Evolutionary conservation across 2,113 vertebrate species (phyloP).

Genomic region (Malurus alboscapulatus): DNA sequence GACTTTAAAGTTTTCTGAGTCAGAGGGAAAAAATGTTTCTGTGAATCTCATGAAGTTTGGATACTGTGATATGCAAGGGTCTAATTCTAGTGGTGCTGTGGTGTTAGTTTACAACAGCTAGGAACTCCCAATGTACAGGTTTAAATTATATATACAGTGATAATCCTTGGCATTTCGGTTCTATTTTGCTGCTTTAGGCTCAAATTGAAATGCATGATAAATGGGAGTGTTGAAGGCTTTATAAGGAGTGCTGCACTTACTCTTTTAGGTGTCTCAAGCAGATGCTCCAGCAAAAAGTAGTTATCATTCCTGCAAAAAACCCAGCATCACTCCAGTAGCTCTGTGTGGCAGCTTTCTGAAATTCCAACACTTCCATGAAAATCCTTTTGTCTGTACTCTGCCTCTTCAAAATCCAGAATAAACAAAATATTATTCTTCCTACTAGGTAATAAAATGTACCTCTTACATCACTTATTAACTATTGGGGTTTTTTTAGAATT

Average conservation of each 20-base stretch:
- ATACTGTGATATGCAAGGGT: neutral
- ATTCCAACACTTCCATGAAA: neutral
- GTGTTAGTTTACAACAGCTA: neutral
- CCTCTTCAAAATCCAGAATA: neutral
- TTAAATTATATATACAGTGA: neutral
- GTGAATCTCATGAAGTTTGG: neutral
- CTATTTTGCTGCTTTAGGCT: neutral
- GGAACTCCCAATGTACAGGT: neutral
- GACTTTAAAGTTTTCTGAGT: neutral
- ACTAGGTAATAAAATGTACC: neutral
- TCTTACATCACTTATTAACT: neutral
- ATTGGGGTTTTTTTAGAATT: neutral
- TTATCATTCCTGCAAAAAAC: neutral
- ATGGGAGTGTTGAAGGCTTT: neutral
- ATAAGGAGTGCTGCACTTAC: neutral
- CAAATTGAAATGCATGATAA: neutral
- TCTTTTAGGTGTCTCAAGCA: neutral
- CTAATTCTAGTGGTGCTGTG: neutral
- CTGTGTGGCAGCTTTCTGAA: neutral
- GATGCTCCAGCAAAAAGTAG: neutral
- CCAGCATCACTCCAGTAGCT: accelerated
- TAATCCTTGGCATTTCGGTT: neutral
- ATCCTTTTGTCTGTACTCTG: neutral
- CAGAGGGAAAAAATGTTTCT: neutral
- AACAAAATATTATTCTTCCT: neutral